A percentile compares a stretch with the other conserved stretches of the same genome.
Evolutionary conservation across 2,113 vertebrate genomes (phyloP).

Genomic region (Siniperca knerii): DNA sequence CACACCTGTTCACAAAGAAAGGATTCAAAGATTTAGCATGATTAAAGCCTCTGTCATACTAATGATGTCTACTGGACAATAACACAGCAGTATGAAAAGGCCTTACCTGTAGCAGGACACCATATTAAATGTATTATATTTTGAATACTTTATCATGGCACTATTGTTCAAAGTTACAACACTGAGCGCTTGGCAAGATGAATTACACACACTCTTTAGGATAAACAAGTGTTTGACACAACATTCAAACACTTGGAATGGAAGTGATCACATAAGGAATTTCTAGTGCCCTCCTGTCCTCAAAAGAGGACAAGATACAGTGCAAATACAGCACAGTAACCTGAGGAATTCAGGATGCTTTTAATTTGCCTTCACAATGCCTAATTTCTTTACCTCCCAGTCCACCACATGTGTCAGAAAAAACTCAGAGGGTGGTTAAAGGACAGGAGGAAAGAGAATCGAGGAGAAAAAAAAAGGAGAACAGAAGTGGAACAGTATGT

Average conservation of each 20-base stretch:
- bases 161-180: background rate
- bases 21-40: too few relatives aligned
- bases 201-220: background rate
- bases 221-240: background rate
- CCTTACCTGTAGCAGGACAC: background rate
- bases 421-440: background rate
- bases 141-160: background rate
- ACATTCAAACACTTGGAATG: background rate
- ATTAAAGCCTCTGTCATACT: background rate
- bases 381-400: background rate
- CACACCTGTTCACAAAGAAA: background rate
- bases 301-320: background rate
- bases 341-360: background rate
- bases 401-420: background rate
- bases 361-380: background rate
- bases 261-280: background rate
- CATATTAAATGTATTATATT: background rate
- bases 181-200: background rate
- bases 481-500: background rate
- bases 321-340: background rate
- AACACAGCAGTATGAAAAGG: background rate
- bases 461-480: background rate
- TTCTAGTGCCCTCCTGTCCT: background rate
- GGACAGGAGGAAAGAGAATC: background rate
- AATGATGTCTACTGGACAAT: background rate